Base-by-base conservation (phyloP, 2,888 invertebrate genomes). In the Mythimna loreyi region DNA sequence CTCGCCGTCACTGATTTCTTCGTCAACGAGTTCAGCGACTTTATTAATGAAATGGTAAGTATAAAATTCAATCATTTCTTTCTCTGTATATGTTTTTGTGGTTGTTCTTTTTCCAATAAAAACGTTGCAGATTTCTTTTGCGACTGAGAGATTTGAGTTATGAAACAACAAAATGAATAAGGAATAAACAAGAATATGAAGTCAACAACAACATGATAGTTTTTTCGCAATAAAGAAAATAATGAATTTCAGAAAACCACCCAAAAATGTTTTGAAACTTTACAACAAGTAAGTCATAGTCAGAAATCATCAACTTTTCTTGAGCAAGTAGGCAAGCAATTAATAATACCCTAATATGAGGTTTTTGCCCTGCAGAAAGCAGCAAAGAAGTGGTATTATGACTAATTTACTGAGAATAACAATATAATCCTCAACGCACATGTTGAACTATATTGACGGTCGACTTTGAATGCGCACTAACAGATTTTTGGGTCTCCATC, bases 1-100 rank as follows among this genome's bases (percentile, higher is more conserved):
- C 81, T 88, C 11, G 73, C 67, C 2, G 82, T 89, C 1, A 82
- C 90, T 0, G 87, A 90, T 55, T 82, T 74, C 65, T 66, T 94
- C 1, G 82, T 93, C 13, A 59, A 80, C 8, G 72, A 84, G 67
- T 80, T 89, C 36, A 43, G 70, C 0, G 79, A 78, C 1, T 91
- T 92, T 73, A 84, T 94, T 6, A 49, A 78, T 2, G 81, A 81
- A 6, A 85, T 93, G 81, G 92, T 93, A 72, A 75, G 88, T 56
- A 36, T 13, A 53, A n/a, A n/a, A 43, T 45, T 8, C 7, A 8
- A 45, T 8, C 2, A 7, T n/a, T 7, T 8, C 43, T 7, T 19
- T 45, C n/a, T 0, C 43, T 45, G 43, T 19, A n/a, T 45, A 8
- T 45, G 43, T n/a, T 45, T 49, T 49, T 21, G 49, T 49, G 21